These are phyloP conservation scores for Lamprotornis superbus DNA, from an alignment of 2,113 vertebrate species.

Conservation along the genomic window DNA sequence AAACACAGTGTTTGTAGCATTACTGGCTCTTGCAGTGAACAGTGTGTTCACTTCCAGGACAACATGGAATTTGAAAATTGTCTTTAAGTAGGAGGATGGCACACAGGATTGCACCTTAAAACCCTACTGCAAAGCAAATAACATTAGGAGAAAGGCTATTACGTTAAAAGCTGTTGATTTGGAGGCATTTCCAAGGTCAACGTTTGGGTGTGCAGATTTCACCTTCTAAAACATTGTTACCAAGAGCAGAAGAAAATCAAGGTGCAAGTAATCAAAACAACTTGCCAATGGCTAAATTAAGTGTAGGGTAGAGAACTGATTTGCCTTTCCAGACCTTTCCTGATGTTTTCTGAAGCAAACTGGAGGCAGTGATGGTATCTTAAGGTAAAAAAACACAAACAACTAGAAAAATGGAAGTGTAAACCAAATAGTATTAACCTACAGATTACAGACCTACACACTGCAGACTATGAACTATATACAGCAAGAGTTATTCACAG, in stretches of 20 bases:
- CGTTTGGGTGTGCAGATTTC: not conserved
- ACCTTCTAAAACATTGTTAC: not conserved
- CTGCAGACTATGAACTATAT: not conserved
- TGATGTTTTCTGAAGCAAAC: not conserved
- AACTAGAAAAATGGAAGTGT: not conserved
- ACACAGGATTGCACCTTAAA: not conserved
- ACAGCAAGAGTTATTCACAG: not conserved
- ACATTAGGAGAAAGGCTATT: not conserved
- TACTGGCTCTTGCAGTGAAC: not conserved
- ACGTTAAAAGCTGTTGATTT: not conserved
- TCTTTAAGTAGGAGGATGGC: not conserved
- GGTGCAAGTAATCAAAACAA: not conserved
- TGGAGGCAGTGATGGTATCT: not conserved
- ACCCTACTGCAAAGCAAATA: not conserved
- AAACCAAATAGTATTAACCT: not conserved
- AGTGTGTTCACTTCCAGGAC: not conserved
- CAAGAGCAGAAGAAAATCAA: not conserved
- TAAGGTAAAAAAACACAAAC: not conserved
- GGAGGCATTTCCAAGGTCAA: not conserved
- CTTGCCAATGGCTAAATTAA: not conserved
- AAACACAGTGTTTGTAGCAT: not conserved
- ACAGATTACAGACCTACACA: not conserved
- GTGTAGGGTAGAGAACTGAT: not conserved
- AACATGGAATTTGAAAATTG: not conserved
- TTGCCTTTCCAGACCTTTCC: not conserved